phyloP scores from a whole-genome alignment of 2,888 invertebrate species.

The Cerastoderma edule region DNA sequence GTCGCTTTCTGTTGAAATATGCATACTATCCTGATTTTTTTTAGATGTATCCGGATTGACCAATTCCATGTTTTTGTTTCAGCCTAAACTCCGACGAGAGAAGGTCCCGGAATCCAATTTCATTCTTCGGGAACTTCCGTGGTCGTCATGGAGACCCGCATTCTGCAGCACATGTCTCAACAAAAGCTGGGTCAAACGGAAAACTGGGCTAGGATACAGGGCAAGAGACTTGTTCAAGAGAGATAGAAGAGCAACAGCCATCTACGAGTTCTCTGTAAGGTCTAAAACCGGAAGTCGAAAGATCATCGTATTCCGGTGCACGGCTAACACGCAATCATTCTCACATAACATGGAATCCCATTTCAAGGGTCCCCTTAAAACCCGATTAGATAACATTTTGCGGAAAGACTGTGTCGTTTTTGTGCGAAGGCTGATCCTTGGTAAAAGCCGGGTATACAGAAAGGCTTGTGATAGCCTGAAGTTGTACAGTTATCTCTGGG shows the following conservation, averaged over 20 bases:
- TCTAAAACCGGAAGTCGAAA: background rate
- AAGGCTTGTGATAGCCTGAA: background rate
- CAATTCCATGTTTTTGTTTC: background rate
- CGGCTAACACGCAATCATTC: background rate
- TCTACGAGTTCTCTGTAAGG: conserved; percentile 27
- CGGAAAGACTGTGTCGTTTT: conserved; percentile 15
- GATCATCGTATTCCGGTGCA: conserved; percentile 12
- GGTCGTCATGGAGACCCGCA: conserved; percentile 28
- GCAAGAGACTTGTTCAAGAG: conserved; percentile 1
- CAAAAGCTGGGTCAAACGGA: background rate
- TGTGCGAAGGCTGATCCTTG: conserved; percentile 22
- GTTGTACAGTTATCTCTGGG: conserved; percentile 28
- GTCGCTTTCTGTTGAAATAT: background rate
- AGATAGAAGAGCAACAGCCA: background rate
- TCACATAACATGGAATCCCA: background rate
- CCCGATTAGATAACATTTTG: conserved; percentile 27
- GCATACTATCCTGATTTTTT: background rate
- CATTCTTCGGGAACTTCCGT: conserved; percentile 19
- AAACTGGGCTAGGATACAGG: background rate
- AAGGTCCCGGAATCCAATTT: conserved; percentile 29
- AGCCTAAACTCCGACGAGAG: conserved; percentile 23
- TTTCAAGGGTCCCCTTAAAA: background rate
- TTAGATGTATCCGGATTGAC: too few relatives aligned
- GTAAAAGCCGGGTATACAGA: background rate
- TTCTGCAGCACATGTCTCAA: background rate